Evolutionary conservation across 2,797 vertebrate species (phyloP), one percentile per base, ranked within the genome.

Genomic region (Gobionotothen gibberifrons): DNA sequence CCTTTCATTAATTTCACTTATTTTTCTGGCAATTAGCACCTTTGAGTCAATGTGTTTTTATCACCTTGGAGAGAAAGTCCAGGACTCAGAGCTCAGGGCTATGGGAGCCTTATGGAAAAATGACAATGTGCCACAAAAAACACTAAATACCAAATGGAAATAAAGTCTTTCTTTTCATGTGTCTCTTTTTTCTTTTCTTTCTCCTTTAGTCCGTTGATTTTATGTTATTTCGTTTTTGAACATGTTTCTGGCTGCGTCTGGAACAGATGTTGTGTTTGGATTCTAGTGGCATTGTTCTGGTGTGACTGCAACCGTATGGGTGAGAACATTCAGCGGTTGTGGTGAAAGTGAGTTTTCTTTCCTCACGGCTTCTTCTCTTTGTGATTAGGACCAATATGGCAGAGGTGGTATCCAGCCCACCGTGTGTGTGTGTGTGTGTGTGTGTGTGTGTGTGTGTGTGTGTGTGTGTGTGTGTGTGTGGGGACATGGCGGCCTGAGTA

Each of bases 181-280:
- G 22, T 78, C 76, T 79, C 69, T 87, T 82, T 74, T 83, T 89
- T 85, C 66, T 88, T 89, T 87, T 84, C 82, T 89, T 85, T 88
- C 79, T 88, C 79, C 81, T 87, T 78, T 89, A 89, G 83, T 89
- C 74, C 60, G 68, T 86, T 87, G 73, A 81, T 84, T 91, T 90
- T 73, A 74, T 83, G 86, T 85, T 85, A 80, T 91, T 87, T 87
- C 8, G 69, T 73, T 91, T 89, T 79, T 87, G 82, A 92, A 91
- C 89, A 91, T 89, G 89, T 88, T 91, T 90, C 86, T 94, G 93
- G 91, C 92, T 80, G 72, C 6, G 4, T 26, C 49, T 92, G 93
- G 89, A 93, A 89, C 87, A 86, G 87, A 91, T 94, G 90, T 94
- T 94, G 87, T 90, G 86, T 76, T 94, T 94, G 93, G 93, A 92